Base-by-base conservation (phyloP, 2,888 invertebrate genomes). In the Mesoligia furuncula region DNA sequence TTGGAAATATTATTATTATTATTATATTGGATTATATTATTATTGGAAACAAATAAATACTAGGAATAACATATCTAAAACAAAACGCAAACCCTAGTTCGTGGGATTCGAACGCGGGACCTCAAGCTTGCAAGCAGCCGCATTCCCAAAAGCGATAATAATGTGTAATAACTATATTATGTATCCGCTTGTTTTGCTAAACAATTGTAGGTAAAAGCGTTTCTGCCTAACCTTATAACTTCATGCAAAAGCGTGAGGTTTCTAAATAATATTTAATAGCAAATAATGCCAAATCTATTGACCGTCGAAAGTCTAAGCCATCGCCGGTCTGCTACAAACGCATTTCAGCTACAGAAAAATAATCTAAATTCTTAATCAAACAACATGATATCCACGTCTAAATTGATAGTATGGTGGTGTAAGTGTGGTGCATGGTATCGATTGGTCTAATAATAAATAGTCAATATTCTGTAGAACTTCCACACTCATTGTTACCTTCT, bases 401-500 rank as follows among this genome's bases (percentile, higher is more conserved):
- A 31, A 67, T 54, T 69, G 27, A 27, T 67, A 42, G n/a, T 54
- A 51, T 31, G 48, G 13, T 36, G 9, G 69, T 70, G 13, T 13
- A 27, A 6, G 45, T n/a, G 15, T 7, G 15, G 11, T 82, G 80
- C 67, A 68, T 59, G 57, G 9, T 67, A 85, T 85, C 39, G 74
- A 84, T 84, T 70, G 13, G 36, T 74, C 59, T 84, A 73, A 68
- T 74, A 68, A 80, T 84, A 71, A 71, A 68, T 62, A 48, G 20
- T 65, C 61, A 36, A 72, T 77, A 66, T 64, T 67, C 17, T 48
- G n/a, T 67, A 42, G 64, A 51, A 45, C 9, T 51, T 68, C 59
- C 42, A 69, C 39, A 68, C 6, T 62, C 59, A 39, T 78, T 82
- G 85, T 85, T 82, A 68, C 75, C 36, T 48, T 9, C 51, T 65